Evolutionary conservation across 2,888 invertebrate species (phyloP).

Genomic region (Steinernema hermaphroditum): DNA sequence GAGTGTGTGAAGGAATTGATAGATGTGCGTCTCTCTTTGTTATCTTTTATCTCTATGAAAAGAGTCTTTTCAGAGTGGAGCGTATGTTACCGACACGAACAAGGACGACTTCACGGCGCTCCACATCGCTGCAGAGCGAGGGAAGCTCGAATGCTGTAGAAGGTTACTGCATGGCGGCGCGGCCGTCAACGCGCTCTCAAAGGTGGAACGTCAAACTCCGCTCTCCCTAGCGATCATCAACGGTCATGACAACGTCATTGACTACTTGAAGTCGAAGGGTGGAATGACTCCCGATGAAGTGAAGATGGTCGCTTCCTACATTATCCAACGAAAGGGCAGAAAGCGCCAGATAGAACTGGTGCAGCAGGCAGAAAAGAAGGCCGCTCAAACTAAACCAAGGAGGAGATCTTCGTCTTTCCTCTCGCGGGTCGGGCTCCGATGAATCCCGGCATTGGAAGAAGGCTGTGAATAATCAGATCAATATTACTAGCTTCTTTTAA

Average conservation of each 20-base stretch:
- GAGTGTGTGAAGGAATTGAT: constrained; percentile 55
- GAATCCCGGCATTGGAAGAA: no score
- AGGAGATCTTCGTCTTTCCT: background rate
- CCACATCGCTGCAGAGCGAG: constrained; percentile 46
- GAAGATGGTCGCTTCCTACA: background rate
- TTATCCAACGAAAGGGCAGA: background rate
- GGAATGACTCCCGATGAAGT: background rate
- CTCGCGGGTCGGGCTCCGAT: no score
- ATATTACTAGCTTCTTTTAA: no score
- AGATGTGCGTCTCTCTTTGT: constrained; percentile 35
- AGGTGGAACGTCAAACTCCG: constrained; percentile 5
- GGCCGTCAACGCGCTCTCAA: constrained; percentile 27
- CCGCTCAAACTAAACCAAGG: background rate
- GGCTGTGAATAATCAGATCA: no score
- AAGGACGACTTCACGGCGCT: constrained; percentile 47
- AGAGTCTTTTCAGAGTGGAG: constrained; percentile 42
- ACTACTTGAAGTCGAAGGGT: background rate
- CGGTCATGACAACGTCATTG: background rate
- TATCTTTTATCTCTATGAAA: no score
- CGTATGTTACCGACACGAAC: constrained; percentile 49
- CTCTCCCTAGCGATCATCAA: background rate
- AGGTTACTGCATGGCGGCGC: constrained; percentile 27
- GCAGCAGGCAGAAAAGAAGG: background rate
- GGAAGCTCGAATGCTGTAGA: constrained; percentile 35
- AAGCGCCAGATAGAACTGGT: background rate